phyloP scores from a whole-genome alignment of 2,113 vertebrate genomes.

The Myotis brandtii region DNA sequence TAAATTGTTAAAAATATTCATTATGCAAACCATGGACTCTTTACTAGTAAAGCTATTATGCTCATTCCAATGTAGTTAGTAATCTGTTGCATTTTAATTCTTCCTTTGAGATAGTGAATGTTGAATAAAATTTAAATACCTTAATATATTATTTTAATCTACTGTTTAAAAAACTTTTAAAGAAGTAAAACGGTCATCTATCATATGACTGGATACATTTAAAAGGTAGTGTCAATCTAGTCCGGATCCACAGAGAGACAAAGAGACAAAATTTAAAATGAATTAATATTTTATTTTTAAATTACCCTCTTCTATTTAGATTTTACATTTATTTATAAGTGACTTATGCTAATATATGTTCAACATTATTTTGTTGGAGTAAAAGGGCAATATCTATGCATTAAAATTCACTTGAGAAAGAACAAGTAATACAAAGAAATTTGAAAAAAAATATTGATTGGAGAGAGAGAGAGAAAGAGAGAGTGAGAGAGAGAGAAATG shows the following conservation, averaged over 20 bases:
- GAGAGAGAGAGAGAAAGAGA: too few relatives aligned
- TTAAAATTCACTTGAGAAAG: conserved; percentile 62
- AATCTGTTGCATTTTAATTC: conserved; percentile 54
- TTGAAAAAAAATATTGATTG: not conserved
- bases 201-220: conserved; percentile 22
- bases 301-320: conserved; percentile 50
- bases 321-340: conserved; percentile 63
- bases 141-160: conserved; percentile 38
- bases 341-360: conserved; percentile 67
- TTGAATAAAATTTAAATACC: conserved; percentile 54
- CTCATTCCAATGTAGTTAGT: not conserved
- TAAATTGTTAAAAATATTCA: conserved; percentile 60
- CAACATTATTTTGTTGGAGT: conserved; percentile 36
- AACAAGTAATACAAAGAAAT: not conserved
- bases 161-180: conserved; percentile 49
- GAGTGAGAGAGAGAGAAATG: not conserved
- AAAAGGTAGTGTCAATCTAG: not conserved
- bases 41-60: conserved; percentile 32
- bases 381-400: conserved; percentile 52
- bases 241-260: not conserved
- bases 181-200: conserved; percentile 18
- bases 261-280: conserved; percentile 54
- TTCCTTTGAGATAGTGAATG: conserved; percentile 41
- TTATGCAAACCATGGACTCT: conserved; percentile 60
- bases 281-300: conserved; percentile 53